Conservation (phyloP, 2,113 vertebrate genomes). For the Engraulis encrasicolus region DNA sequence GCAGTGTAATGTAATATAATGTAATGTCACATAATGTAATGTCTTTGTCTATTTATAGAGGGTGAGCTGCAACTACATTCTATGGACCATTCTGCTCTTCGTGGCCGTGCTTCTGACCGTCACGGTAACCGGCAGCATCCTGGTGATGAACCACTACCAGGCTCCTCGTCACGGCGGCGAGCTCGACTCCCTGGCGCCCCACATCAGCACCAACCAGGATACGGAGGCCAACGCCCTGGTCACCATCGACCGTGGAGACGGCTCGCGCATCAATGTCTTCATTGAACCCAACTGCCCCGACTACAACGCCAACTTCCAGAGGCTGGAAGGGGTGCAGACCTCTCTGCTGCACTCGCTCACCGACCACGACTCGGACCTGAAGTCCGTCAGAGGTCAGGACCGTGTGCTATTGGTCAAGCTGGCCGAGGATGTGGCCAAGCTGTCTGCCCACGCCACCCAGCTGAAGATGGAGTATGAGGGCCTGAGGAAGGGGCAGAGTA, state of each 20-base stretch:
- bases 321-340: slow-evolving; percentile 84
- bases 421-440: slow-evolving; percentile 81
- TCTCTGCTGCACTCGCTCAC: slow-evolving; percentile 79
- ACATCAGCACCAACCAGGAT: slow-evolving; percentile 86
- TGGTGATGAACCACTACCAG: slow-evolving; percentile 92
- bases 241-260: slow-evolving; percentile 84
- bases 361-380: slow-evolving; percentile 72
- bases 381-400: slow-evolving; percentile 74
- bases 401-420: slow-evolving; percentile 80
- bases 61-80: slow-evolving; percentile 88
- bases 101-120: slow-evolving; percentile 80
- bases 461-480: slow-evolving; percentile 78
- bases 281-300: slow-evolving; percentile 93
- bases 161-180: slow-evolving; percentile 51
- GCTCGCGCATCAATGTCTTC: slow-evolving; percentile 89
- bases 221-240: slow-evolving; percentile 88
- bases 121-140: slow-evolving; percentile 74
- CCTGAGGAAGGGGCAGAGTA: slow-evolving; percentile 81
- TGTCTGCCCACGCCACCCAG: slow-evolving; percentile 74
- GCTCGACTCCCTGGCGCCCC: slow-evolving; percentile 75
- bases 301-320: slow-evolving; percentile 72
- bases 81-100: slow-evolving; percentile 88
- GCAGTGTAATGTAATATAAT: no score
- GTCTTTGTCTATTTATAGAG: no score
- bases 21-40: no score